Conservation (phyloP, 2,888 invertebrate genomes). For the Drosophila sordidula region DNA sequence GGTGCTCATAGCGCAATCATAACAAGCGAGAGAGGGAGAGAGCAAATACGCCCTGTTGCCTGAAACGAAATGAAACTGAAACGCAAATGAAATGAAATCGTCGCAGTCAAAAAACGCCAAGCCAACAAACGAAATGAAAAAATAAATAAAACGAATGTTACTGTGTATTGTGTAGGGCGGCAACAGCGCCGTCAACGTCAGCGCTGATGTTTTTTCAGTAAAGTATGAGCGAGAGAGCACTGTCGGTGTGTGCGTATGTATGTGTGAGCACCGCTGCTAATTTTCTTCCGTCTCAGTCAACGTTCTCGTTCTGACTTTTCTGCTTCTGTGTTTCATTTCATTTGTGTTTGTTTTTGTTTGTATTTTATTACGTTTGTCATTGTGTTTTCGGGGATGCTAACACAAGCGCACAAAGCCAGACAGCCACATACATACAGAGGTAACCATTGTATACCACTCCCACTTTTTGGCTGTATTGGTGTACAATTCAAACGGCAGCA, state of each 20-base stretch:
- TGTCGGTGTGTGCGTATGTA: slow-evolving; percentile 20
- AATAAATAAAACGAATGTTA: slow-evolving; percentile 76
- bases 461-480: slow-evolving; percentile 65
- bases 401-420: slow-evolving; percentile 31
- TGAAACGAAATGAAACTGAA: slow-evolving; percentile 81
- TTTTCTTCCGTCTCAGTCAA: slow-evolving; percentile 68
- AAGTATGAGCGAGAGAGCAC: slow-evolving; percentile 55
- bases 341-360: slow-evolving; percentile 70
- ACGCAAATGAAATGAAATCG: slow-evolving; percentile 76
- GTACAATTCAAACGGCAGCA: slow-evolving; percentile 74
- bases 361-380: slow-evolving; percentile 76
- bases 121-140: slow-evolving; percentile 78
- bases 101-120: slow-evolving; percentile 66
- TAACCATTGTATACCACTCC: slow-evolving; percentile 77
- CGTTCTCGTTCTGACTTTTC: slow-evolving; percentile 71
- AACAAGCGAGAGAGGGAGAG: slow-evolving; percentile 14
- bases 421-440: slow-evolving; percentile 30
- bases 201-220: slow-evolving; percentile 10
- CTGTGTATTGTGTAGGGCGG: slow-evolving; percentile 51
- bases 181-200: slow-evolving; percentile 39
- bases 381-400: slow-evolving; percentile 76
- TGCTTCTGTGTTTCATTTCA: slow-evolving; percentile 68
- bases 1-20: slow-evolving; percentile 16
- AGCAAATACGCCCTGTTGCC: slow-evolving; percentile 33
- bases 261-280: slow-evolving; percentile 33